Percentiles rank a stretch among this genome's conserved stretches.
Conservation (phyloP, 2,113 vertebrate species). For the Myodes glareolus region DNA sequence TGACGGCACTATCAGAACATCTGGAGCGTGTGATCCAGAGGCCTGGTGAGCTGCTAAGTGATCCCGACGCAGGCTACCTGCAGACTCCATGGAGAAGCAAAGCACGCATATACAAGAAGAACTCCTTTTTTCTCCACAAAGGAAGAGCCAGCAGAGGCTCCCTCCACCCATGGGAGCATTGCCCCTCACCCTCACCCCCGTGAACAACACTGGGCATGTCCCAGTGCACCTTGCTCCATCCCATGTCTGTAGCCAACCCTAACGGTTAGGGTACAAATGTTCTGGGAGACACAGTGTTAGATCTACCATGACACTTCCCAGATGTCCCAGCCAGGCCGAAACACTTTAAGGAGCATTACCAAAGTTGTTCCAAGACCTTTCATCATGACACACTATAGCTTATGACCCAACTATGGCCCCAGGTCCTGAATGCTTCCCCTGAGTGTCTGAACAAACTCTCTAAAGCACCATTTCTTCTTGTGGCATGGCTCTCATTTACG, state of each 20-base stretch:
- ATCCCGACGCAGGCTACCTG: not conserved
- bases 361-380: constrained; percentile 11
- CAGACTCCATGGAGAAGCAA: not conserved
- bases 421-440: not conserved
- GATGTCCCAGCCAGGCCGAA: not conserved
- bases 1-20: not conserved
- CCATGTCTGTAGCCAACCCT: not conserved
- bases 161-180: not conserved
- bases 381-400: not conserved
- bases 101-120: not conserved
- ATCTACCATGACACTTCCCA: not conserved
- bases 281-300: not conserved
- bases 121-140: not conserved
- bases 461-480: not conserved
- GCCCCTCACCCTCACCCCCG: not conserved
- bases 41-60: not conserved
- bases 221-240: not conserved
- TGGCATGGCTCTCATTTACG: not conserved
- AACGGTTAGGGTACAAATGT: not conserved
- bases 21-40: not conserved
- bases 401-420: not conserved
- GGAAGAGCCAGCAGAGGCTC: not conserved
- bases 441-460: not conserved
- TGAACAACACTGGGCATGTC: not conserved
- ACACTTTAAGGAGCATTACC: not conserved